Evolutionary conservation across 2,888 invertebrate genomes (phyloP).

Genomic region (Drosophila prolongata): DNA sequence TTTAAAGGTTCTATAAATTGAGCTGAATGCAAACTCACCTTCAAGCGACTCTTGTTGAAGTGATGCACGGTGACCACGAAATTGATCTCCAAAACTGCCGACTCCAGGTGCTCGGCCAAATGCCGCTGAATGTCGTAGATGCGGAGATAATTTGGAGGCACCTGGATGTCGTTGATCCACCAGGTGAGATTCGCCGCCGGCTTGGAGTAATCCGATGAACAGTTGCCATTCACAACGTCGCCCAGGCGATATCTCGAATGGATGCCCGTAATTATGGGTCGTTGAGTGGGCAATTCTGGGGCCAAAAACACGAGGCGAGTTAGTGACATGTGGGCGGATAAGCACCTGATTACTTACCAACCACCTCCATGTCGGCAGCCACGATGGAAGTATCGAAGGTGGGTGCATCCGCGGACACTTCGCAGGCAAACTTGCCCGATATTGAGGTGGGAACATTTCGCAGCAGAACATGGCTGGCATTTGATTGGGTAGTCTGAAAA

Average conservation of each 20-base stretch:
- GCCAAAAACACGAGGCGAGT: not conserved
- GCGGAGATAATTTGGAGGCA: constrained; percentile 78
- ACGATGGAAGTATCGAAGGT: constrained; percentile 83
- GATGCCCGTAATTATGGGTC: constrained; percentile 86
- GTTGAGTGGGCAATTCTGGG: constrained; percentile 85
- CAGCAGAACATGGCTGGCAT: constrained; percentile 83
- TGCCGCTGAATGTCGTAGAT: constrained; percentile 82
- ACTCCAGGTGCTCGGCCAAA: constrained; percentile 81
- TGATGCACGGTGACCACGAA: constrained; percentile 83
- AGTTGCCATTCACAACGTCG: constrained; percentile 86
- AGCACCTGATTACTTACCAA: constrained; percentile 70
- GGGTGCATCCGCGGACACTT: constrained; percentile 84
- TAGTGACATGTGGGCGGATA: not conserved
- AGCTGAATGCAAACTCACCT: constrained; percentile 60
- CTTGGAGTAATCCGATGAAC: constrained; percentile 86
- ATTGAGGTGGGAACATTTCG: constrained; percentile 81
- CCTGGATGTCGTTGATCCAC: constrained; percentile 86
- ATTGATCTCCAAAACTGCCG: constrained; percentile 82
- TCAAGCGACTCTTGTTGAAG: constrained; percentile 82
- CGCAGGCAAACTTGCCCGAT: constrained; percentile 83
- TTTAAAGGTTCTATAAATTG: too few species aligned
- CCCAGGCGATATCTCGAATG: constrained; percentile 86
- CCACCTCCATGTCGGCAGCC: constrained; percentile 83
- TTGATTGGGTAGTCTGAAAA: constrained; percentile 81
- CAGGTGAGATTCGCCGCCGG: constrained; percentile 87